Conservation (phyloP, 2,797 vertebrate genomes). For the Pelobates cultripes region DNA sequence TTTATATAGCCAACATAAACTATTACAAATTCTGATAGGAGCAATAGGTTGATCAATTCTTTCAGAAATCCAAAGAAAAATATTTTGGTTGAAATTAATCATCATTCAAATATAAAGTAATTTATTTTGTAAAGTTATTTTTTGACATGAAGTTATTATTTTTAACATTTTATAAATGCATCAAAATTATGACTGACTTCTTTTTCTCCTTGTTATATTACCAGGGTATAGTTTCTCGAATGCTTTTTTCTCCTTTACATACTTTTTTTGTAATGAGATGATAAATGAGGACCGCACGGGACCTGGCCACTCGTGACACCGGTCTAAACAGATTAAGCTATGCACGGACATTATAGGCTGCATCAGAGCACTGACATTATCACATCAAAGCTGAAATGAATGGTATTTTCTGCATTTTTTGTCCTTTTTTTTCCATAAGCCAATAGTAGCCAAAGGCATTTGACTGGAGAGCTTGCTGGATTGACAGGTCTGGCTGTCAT, state of each 20-base stretch:
- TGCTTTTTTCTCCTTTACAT: slow-evolving; percentile 71
- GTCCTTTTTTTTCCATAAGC: slow-evolving; percentile 80
- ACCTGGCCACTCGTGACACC: slow-evolving; percentile 79
- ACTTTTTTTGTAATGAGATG: slow-evolving; percentile 74
- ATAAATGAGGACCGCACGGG: slow-evolving; percentile 78
- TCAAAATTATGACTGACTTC: slow-evolving; percentile 45
- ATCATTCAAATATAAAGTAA: too few relatives aligned
- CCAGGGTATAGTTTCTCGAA: slow-evolving; percentile 74
- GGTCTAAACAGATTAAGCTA: slow-evolving; percentile 82
- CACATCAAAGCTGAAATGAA: slow-evolving; percentile 80
- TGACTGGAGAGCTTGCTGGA: slow-evolving; percentile 91
- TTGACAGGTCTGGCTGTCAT: slow-evolving; percentile 99
- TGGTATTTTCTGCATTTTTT: slow-evolving; percentile 80
- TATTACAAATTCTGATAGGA: too few relatives aligned
- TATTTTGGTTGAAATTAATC: too few relatives aligned
- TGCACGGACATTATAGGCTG: slow-evolving; percentile 79
- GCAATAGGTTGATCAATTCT: too few relatives aligned
- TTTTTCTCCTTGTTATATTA: slow-evolving; percentile 68
- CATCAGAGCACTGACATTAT: slow-evolving; percentile 81
- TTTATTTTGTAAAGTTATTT: too few relatives aligned
- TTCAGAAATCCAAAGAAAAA: too few relatives aligned
- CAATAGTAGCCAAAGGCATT: slow-evolving; percentile 84
- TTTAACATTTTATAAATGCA: not conserved
- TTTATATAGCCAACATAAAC: too few relatives aligned
- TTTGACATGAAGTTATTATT: not conserved